phyloP scores from a whole-genome alignment of 2,797 vertebrate genomes.

The Periophthalmus magnuspinnatus region DNA sequence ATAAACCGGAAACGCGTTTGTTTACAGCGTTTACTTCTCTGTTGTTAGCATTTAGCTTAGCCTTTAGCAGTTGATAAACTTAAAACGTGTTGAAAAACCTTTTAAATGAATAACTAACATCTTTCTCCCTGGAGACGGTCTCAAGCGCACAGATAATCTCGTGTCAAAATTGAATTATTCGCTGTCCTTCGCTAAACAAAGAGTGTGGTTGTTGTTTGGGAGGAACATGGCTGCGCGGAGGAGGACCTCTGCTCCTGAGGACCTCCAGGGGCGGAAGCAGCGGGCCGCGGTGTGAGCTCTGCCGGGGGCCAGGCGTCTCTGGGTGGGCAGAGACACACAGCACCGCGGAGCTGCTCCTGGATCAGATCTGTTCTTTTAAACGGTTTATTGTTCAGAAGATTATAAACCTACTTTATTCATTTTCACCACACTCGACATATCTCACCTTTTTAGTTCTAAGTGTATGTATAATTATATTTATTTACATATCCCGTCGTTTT shows the following conservation, averaged over 20 bases:
- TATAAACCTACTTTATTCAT: too few species aligned
- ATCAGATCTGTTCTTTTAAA: too few species aligned
- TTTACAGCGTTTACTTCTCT: neutral
- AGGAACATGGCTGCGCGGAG: neutral
- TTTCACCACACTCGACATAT: too few species aligned
- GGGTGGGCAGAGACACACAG: neutral
- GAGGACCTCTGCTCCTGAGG: neutral
- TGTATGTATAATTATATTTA: too few species aligned
- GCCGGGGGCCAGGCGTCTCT: neutral
- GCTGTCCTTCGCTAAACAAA: neutral
- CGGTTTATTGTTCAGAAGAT: too few species aligned
- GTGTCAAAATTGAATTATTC: neutral
- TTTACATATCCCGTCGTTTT: too few species aligned
- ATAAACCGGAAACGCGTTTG: conserved; percentile 19
- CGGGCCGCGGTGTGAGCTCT: neutral
- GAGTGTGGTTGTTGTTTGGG: neutral
- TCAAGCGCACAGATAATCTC: neutral
- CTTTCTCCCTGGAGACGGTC: neutral
- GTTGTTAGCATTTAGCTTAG: conserved; percentile 60
- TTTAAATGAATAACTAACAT: neutral
- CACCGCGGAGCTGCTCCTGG: too few species aligned
- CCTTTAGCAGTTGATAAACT: conserved; percentile 5
- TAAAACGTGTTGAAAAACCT: neutral
- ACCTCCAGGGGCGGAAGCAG: neutral
- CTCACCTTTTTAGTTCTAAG: too few species aligned